Conservation (phyloP, 2,888 invertebrate species). For the Dilophus febrilis region DNA sequence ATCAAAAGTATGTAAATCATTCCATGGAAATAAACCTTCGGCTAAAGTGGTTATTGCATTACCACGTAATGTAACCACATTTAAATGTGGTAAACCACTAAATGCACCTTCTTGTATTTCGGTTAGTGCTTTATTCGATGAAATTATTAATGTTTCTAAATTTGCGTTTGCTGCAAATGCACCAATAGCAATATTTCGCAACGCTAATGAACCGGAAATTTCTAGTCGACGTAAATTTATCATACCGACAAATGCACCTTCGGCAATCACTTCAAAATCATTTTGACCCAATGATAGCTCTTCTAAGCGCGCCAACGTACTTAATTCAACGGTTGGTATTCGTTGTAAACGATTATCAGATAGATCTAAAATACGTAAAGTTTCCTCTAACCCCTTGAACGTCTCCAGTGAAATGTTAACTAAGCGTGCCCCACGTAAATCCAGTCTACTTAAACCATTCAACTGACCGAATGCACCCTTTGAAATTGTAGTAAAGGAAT, state of each 20-base stretch:
- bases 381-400: conserved; percentile 54
- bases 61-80: conserved; percentile 57
- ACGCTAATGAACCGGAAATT: conserved; percentile 56
- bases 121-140: conserved; percentile 58
- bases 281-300: conserved; percentile 71
- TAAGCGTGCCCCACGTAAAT: conserved; percentile 64
- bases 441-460: conserved; percentile 54
- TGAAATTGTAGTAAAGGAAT: conserved; percentile 58
- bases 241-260: conserved; percentile 60
- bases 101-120: conserved; percentile 60
- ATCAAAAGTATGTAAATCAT: conserved; percentile 56
- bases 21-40: conserved; percentile 66
- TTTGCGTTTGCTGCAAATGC: conserved; percentile 68
- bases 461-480: conserved; percentile 65
- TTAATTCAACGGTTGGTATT: conserved; percentile 60
- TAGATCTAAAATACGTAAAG: conserved; percentile 58
- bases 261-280: conserved; percentile 50
- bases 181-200: conserved; percentile 56
- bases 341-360: conserved; percentile 60
- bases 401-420: conserved; percentile 61
- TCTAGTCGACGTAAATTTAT: conserved; percentile 60
- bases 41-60: conserved; percentile 58
- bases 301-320: conserved; percentile 54
- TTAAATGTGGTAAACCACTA: conserved; percentile 60
- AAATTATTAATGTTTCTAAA: conserved; percentile 55